Conservation (phyloP, 2,113 vertebrate genomes). For the Colossoma macropomum region DNA sequence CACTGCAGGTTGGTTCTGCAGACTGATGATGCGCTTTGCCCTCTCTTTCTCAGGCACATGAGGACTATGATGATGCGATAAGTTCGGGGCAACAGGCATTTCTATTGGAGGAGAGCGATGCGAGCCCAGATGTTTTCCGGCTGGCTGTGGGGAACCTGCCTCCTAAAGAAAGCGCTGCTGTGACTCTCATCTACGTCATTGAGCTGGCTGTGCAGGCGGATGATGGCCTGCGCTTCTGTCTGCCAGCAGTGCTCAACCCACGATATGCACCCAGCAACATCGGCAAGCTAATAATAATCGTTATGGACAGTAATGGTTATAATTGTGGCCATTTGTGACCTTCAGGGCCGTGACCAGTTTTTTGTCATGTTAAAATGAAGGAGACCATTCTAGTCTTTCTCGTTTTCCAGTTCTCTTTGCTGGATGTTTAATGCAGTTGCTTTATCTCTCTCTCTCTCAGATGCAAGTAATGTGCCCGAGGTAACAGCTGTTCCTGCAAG, state of each 20-base stretch:
- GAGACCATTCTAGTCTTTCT: too few species aligned
- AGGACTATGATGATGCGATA: slow-evolving; percentile 78
- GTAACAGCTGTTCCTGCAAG: slow-evolving; percentile 63
- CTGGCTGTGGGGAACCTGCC: slow-evolving; percentile 80
- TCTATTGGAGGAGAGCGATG: slow-evolving; percentile 76
- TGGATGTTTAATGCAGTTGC: not conserved
- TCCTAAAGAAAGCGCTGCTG: slow-evolving; percentile 72
- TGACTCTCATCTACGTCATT: slow-evolving; percentile 79
- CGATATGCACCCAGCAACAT: slow-evolving; percentile 70
- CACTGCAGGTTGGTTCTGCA: too few species aligned
- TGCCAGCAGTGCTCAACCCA: slow-evolving; percentile 82
- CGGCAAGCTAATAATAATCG: not conserved
- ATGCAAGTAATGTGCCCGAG: slow-evolving; percentile 27
- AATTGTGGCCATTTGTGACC: too few species aligned
- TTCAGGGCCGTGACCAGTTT: too few species aligned
- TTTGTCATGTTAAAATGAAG: too few species aligned
- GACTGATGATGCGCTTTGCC: not conserved
- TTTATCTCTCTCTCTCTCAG: not conserved
- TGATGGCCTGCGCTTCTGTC: slow-evolving; percentile 77
- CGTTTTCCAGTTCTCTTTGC: not conserved
- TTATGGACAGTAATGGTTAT: too few species aligned
- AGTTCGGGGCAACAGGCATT: slow-evolving; percentile 78
- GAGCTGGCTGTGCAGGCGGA: slow-evolving; percentile 80
- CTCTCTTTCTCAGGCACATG: slow-evolving; percentile 67
- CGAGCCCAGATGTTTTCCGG: slow-evolving; percentile 78